Conservation (phyloP, 1,140 invertebrate species). For the Ooceraea biroi region DNA sequence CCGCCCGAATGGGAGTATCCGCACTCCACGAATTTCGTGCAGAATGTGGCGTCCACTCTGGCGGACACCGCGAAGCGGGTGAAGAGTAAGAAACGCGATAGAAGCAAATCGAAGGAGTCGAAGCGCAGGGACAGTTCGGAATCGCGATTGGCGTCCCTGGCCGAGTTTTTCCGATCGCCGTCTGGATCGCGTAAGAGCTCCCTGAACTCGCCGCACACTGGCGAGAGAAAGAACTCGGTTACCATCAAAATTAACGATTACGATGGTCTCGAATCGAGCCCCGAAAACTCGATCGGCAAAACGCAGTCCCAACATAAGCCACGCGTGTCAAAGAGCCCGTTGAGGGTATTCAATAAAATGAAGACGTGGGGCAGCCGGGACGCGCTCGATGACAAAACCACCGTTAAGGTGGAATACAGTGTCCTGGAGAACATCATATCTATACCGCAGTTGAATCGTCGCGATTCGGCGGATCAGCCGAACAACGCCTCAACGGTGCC, state of each 20-base stretch:
- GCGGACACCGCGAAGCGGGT: slow-evolving; percentile 81
- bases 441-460: slow-evolving; percentile 70
- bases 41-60: slow-evolving; percentile 77
- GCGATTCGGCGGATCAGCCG: slow-evolving; percentile 62
- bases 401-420: slow-evolving; percentile 79
- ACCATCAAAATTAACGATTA: slow-evolving; percentile 79
- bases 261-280: slow-evolving; percentile 81
- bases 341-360: slow-evolving; percentile 82
- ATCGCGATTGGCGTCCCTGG: slow-evolving; percentile 81
- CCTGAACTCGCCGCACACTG: slow-evolving; percentile 74
- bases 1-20: slow-evolving; percentile 65
- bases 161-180: slow-evolving; percentile 85
- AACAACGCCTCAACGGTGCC: slow-evolving; percentile 67
- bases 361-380: slow-evolving; percentile 83
- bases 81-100: slow-evolving; percentile 81
- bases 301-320: slow-evolving; percentile 78
- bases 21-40: slow-evolving; percentile 78
- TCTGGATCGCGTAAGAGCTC: slow-evolving; percentile 84
- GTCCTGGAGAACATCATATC: slow-evolving; percentile 76
- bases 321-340: slow-evolving; percentile 82
- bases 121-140: slow-evolving; percentile 84
- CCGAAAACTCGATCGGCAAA: slow-evolving; percentile 80
- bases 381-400: slow-evolving; percentile 77
- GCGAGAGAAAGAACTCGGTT: slow-evolving; percentile 79
- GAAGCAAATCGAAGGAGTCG: slow-evolving; percentile 84